Evolutionary conservation across 30 jellyfish, hydroid and myxozoan species (phyloP), one percentile per base, ranked within the genome.

Genomic region (Turritopsis dohrnii): DNA sequence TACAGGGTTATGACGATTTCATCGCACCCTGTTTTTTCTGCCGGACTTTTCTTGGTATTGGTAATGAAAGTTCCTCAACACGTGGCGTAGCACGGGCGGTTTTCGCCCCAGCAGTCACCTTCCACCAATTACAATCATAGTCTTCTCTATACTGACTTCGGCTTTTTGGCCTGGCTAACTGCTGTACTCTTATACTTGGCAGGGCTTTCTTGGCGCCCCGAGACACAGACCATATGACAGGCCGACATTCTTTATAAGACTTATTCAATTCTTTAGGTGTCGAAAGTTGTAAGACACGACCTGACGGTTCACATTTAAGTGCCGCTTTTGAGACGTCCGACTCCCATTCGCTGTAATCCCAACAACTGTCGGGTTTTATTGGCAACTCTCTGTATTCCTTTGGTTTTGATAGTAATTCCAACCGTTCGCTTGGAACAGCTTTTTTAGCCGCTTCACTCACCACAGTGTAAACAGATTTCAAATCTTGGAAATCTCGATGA

Each of bases 261-360:
- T 81, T 79, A 66, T 87, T 90, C 66, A 88, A 69, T 22, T 81
- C 80, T 85, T 92, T 92, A 13, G 96, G 95, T 66, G 88, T 81
- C 28, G 98, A 88, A 5, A 92, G 87, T 85, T 83, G 82, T 30
- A 80, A 18, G n/a, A 88, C 90, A 20, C 95, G 90, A 23, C 85
- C 98, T 21, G 94, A 75, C 0, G 98, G 92, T 54, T 92, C 96
- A 52, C 80, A 86, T 60, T 84, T 88, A 75, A 89, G 81, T n/a
- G 98, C 98, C 17, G 98, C 96, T 69, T 75, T 85, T 21, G 98
- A 95, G 25, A 93, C 95, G 82, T 93, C 98, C 22, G 96, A 93
- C 69, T 85, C 95, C 98, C 98, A 93, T 71, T 93, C 98, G 29
- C 96, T 89, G 93, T 95, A 93, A 74, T 93, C 98, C 98, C 98